Conservation (phyloP, 2,797 vertebrate species). For the Siniperca undulata region DNA sequence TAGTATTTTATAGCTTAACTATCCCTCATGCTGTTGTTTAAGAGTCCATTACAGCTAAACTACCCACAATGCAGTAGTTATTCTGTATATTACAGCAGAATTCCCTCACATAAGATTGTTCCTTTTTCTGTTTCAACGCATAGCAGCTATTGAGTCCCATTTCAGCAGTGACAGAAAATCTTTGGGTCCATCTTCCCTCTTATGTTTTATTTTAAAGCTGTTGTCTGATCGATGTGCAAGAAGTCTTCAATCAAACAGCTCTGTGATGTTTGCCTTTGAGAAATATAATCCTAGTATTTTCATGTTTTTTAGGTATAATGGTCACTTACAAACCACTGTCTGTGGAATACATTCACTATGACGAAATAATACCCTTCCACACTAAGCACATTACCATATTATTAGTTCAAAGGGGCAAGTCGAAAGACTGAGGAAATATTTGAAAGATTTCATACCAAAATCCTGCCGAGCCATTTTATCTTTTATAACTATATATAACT, state of each 20-base stretch:
- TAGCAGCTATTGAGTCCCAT: not conserved
- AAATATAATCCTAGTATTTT: not conserved
- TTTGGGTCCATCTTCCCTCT: not conserved
- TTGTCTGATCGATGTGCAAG: slow-evolving; percentile 3
- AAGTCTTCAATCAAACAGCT: not conserved
- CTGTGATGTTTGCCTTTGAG: slow-evolving; percentile 8
- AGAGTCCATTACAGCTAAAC: slow-evolving; percentile 28
- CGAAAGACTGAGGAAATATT: not conserved
- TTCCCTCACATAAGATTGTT: not conserved
- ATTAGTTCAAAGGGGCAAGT: not conserved
- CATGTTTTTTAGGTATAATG: not conserved
- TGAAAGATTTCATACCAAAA: not conserved
- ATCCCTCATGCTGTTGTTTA: slow-evolving; percentile 35
- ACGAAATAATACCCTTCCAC: not conserved
- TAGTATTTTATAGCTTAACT: slow-evolving; percentile 32
- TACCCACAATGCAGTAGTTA: slow-evolving; percentile 30
- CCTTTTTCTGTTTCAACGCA: not conserved
- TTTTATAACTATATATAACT: not conserved
- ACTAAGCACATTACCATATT: not conserved
- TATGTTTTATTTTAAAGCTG: slow-evolving; percentile 7
- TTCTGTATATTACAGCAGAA: slow-evolving; percentile 2
- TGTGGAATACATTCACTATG: not conserved
- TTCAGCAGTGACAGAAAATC: slow-evolving; percentile 43
- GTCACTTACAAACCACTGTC: not conserved
- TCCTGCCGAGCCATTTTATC: not conserved